Base-by-base conservation (phyloP, 2,797 vertebrate genomes). In the Pipistrellus pipistrellus region DNA sequence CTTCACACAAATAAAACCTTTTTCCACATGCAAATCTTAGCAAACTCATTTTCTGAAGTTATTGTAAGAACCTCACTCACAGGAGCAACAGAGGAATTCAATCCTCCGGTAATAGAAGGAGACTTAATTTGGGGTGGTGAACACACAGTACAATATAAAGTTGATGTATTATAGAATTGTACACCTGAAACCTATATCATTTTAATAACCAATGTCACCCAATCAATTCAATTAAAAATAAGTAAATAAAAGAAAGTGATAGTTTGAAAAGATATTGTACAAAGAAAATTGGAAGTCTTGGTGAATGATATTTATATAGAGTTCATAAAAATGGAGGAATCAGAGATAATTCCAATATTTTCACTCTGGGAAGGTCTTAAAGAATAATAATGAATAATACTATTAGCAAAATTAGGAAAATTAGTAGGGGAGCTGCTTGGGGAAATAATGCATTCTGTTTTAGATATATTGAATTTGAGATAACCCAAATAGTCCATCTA, bases 381-480 rank as follows among this genome's bases (percentile, higher is more conserved):
- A 87, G 44, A 81, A 82, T 44, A 72, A 73, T 35, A 30, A 93
- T 46, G 12, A 44, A 78, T 59, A 27, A 8, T 62, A 62, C 4
- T 8, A 35, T 35, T 81, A 69, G 25, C 77, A 82, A 55, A 88
- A 93, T 75, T 55, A 66, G 68, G 30, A 73, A 87, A 87, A 64
- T 55, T 64, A 32, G 53, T 32, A 53, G 62, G 62, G 44, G 53
- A 93, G 32, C 51, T 53, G 4, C 57, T 76, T 68, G 66, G 44
- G 66, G 55, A 80, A 90, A 64, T 68, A 38, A 81, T 27, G 75
- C 38, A 57, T 80, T 72, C 8, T 4, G 11, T 81, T 66, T 71
- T 46, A 85, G 46, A 66, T n/a, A 25, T 20, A 51, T 18, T 30
- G n/a, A 89, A 20, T 68, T 57, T 92, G 57, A 81, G 35, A 12